Percentiles rank a stretch among this genome's conserved stretches.
phyloP scores from a whole-genome alignment of 2,113 vertebrate species.

The Archocentrus centrarchus region DNA sequence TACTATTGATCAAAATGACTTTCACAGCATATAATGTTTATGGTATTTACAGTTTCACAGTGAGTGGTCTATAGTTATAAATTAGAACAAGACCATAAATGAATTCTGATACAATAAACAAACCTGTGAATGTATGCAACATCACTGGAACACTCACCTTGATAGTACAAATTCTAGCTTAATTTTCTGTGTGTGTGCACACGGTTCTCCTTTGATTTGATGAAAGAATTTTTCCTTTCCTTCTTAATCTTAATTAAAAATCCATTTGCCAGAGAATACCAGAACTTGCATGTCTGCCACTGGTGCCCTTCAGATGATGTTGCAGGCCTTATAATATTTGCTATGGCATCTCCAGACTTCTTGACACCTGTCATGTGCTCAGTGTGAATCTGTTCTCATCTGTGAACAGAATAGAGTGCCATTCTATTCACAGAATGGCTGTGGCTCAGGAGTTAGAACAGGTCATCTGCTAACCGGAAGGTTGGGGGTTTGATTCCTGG shows the following conservation, averaged over 20 bases:
- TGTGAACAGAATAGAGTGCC: neutral
- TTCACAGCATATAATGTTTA: constrained; percentile 42
- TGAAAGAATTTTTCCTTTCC: neutral
- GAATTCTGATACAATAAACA: neutral
- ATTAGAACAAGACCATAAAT: neutral
- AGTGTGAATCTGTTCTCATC: neutral
- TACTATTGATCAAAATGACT: neutral
- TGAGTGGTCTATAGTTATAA: constrained; percentile 18
- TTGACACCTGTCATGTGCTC: neutral
- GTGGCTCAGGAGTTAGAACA: too few relatives aligned
- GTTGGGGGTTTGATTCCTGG: too few relatives aligned
- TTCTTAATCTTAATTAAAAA: too few relatives aligned
- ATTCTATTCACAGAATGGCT: too few relatives aligned
- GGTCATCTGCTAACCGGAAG: too few relatives aligned
- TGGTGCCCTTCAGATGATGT: too few relatives aligned
- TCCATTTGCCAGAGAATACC: neutral
- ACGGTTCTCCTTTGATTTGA: neutral
- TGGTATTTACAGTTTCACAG: constrained; percentile 25
- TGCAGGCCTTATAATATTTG: too few relatives aligned
- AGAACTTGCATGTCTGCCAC: neutral
- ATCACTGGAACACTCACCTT: neutral
- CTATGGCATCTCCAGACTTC: neutral
- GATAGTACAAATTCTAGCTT: neutral
- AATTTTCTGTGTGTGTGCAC: neutral
- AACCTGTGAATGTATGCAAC: neutral